Evolutionary conservation across 2,113 vertebrate species (phyloP).

Genomic region (Nothobranchius kuhntae): DNA sequence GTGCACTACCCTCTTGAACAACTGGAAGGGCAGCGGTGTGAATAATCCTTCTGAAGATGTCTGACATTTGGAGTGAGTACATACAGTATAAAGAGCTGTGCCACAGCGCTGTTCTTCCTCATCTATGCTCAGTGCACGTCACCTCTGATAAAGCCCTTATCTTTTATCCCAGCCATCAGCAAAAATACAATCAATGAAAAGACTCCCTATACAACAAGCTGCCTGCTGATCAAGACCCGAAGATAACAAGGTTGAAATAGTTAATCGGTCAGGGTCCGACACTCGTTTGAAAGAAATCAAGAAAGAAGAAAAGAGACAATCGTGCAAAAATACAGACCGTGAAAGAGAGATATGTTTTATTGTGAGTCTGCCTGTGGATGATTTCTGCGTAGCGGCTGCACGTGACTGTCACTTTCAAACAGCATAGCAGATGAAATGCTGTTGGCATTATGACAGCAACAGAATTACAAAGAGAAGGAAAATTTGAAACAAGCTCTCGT

Average conservation of each 20-base stretch:
- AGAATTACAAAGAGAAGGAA: slow-evolving; percentile 55
- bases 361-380: slow-evolving; percentile 54
- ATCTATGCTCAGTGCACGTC: slow-evolving; percentile 21
- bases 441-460: slow-evolving; percentile 48
- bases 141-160: slow-evolving; percentile 54
- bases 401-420: slow-evolving; percentile 61
- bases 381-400: slow-evolving; percentile 43
- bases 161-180: slow-evolving; percentile 39
- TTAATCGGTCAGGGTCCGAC: slow-evolving; percentile 33
- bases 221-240: slow-evolving; percentile 29
- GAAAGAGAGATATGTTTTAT: slow-evolving; percentile 32
- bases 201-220: slow-evolving; percentile 29
- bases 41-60: slow-evolving; percentile 8
- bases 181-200: slow-evolving; percentile 43
- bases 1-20: not conserved
- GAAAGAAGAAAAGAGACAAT: slow-evolving; percentile 29
- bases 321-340: slow-evolving; percentile 24
- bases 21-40: not conserved
- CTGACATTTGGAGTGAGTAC: not conserved
- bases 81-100: not conserved
- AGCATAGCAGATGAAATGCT: slow-evolving; percentile 61
- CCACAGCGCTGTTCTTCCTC: slow-evolving; percentile 4
- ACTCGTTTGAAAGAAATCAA: slow-evolving; percentile 41
- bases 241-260: slow-evolving; percentile 52
- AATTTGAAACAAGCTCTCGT: slow-evolving; percentile 47